Evolutionary conservation across 2,797 vertebrate species (phyloP).

Genomic region (Vespertilio murinus): DNA sequence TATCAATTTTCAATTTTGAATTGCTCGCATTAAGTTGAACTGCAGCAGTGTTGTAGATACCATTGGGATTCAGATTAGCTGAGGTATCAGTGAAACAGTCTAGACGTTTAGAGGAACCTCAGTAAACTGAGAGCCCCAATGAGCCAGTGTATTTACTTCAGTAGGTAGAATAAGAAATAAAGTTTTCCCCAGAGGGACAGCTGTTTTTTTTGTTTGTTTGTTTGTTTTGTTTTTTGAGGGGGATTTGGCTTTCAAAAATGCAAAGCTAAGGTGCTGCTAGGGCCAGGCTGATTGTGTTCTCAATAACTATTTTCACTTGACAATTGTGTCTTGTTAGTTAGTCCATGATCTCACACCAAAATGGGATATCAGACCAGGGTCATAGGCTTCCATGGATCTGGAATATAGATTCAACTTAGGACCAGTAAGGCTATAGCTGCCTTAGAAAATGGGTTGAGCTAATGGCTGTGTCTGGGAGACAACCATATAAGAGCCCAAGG

Average conservation of each 20-base stretch:
- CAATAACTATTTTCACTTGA: not conserved
- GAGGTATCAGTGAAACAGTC: not conserved
- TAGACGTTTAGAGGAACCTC: not conserved
- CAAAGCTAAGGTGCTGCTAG: not conserved
- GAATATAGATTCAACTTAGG: not conserved
- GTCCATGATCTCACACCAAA: not conserved
- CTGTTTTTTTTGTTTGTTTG: too few relatives aligned
- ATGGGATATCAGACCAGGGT: not conserved
- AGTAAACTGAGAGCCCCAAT: not conserved
- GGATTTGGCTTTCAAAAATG: not conserved
- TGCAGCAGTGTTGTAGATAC: not conserved
- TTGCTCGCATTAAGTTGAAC: not conserved
- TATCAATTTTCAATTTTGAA: not conserved
- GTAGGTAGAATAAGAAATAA: not conserved
- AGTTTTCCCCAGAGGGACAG: not conserved
- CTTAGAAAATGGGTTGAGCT: not conserved
- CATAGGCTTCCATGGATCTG: not conserved
- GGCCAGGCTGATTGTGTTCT: not conserved
- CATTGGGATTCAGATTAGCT: not conserved
- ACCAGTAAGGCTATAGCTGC: not conserved
- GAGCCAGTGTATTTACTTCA: not conserved
- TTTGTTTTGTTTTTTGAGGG: not conserved
- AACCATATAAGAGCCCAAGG: not conserved
- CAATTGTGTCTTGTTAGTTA: not conserved
- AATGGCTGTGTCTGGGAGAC: not conserved